Evolutionary conservation across 2,888 invertebrate species (phyloP).

Genomic region (Platycheirus rosarum): DNA sequence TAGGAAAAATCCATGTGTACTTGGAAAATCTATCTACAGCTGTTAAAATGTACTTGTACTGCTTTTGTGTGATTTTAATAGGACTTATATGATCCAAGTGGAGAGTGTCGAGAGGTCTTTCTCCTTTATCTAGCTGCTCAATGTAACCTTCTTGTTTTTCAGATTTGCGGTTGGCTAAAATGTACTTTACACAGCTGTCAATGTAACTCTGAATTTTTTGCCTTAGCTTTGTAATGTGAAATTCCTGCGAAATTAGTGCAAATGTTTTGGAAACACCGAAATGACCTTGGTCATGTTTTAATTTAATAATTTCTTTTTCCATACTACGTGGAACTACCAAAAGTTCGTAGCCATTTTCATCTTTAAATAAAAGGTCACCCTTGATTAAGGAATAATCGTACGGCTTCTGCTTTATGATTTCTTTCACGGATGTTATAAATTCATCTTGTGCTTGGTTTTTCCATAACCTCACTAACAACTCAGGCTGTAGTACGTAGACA

Average conservation of each 20-base stretch:
- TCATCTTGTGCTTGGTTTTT: constrained; percentile 26
- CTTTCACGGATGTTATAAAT: constrained; percentile 8
- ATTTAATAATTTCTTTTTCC: constrained; percentile 10
- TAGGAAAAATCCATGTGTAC: constrained; percentile 78
- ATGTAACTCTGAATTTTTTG: constrained; percentile 9
- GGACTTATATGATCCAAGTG: constrained; percentile 47
- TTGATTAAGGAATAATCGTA: background rate
- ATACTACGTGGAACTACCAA: constrained; percentile 15
- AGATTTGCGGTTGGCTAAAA: constrained; percentile 5
- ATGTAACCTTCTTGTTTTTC: constrained; percentile 13
- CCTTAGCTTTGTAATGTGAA: constrained; percentile 1
- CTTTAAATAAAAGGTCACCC: constrained; percentile 13
- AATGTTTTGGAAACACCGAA: constrained; percentile 11
- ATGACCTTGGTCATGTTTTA: constrained; percentile 32
- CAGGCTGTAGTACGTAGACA: constrained; percentile 2
- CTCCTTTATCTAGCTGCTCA: constrained; percentile 19
- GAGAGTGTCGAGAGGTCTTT: constrained; percentile 14
- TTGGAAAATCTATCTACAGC: constrained; percentile 78
- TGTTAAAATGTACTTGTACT: constrained; percentile 76
- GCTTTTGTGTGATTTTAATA: background rate
- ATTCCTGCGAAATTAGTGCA: constrained; percentile 3
- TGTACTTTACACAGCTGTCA: constrained; percentile 27
- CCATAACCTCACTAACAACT: background rate
- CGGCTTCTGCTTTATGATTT: constrained; percentile 6
- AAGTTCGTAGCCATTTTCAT: constrained; percentile 3